Evolutionary conservation across 2,113 vertebrate genomes (phyloP).

Genomic region (Campylomormyrus tamandua): DNA sequence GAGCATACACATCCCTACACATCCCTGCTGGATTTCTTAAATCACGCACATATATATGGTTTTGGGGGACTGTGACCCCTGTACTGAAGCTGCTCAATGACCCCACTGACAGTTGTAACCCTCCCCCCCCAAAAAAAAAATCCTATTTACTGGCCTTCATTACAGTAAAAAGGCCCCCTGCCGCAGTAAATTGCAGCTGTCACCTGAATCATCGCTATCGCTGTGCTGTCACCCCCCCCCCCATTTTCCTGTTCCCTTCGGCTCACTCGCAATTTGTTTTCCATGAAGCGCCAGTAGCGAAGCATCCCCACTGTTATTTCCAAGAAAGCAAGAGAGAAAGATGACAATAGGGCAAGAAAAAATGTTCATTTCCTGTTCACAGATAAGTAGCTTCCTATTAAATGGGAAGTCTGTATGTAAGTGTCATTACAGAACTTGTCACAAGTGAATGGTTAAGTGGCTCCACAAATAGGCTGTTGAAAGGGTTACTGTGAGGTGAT

Average conservation of each 20-base stretch:
- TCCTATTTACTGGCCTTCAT: slow-evolving; percentile 25
- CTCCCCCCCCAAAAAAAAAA: background rate
- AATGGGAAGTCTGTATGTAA: slow-evolving; percentile 48
- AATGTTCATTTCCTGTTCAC: slow-evolving; percentile 33
- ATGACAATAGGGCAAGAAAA: background rate
- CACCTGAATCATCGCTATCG: slow-evolving; percentile 25
- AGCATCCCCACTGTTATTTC: slow-evolving; percentile 27
- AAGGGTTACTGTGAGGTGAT: slow-evolving; percentile 33
- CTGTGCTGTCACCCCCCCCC: background rate
- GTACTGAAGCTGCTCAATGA: background rate
- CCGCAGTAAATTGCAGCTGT: slow-evolving; percentile 22
- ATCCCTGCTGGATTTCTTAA: background rate
- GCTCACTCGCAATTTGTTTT: slow-evolving; percentile 25
- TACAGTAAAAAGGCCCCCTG: slow-evolving; percentile 16
- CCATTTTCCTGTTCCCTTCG: background rate
- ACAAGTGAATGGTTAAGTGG: slow-evolving; percentile 44
- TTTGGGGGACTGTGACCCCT: background rate
- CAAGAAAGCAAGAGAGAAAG: slow-evolving; percentile 13
- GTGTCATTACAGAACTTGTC: slow-evolving; percentile 49
- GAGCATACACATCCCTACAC: background rate
- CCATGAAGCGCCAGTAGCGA: slow-evolving; percentile 28
- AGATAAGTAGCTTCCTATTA: slow-evolving; percentile 44
- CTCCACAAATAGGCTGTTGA: slow-evolving; percentile 38
- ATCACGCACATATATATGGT: background rate
- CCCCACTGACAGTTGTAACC: background rate